Percentiles rank a stretch among this genome's conserved stretches.
These are phyloP conservation scores for Rhineura floridana DNA, from an alignment of 2,113 vertebrate genomes.

Conservation along the genomic window DNA sequence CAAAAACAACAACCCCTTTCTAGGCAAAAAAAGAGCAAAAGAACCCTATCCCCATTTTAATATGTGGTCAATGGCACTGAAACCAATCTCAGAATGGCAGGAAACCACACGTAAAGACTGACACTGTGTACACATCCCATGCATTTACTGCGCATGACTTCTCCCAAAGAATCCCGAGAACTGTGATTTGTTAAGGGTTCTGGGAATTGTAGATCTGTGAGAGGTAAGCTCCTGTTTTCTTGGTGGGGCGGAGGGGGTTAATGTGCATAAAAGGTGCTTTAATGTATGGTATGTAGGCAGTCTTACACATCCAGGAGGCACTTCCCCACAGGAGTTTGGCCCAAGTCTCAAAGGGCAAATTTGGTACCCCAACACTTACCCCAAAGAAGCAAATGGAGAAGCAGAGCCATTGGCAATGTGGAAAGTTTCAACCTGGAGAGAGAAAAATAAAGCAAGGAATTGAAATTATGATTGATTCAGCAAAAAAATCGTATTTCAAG, in stretches of 20 bases:
- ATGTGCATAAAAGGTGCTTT: no score
- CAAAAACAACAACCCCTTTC: not conserved
- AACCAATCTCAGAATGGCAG: not conserved
- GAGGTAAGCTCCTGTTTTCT: no score
- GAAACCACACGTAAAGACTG: not conserved
- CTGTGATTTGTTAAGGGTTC: no score
- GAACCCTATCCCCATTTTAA: not conserved
- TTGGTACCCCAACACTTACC: conserved; percentile 36
- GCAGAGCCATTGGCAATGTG: conserved; percentile 45
- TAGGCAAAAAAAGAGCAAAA: not conserved
- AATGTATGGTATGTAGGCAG: no score
- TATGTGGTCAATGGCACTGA: not conserved
- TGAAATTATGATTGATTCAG: no score
- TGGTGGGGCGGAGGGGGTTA: no score
- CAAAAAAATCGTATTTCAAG: no score
- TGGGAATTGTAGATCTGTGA: no score
- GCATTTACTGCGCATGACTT: no score
- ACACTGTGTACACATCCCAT: not conserved
- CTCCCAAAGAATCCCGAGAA: no score
- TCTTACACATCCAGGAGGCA: not conserved
- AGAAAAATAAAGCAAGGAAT: not conserved
- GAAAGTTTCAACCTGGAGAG: not conserved
- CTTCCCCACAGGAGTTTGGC: not conserved
- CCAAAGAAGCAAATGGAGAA: conserved; percentile 23
- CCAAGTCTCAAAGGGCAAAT: not conserved